Conservation (phyloP, 2,888 invertebrate species). For the Cerastoderma edule region DNA sequence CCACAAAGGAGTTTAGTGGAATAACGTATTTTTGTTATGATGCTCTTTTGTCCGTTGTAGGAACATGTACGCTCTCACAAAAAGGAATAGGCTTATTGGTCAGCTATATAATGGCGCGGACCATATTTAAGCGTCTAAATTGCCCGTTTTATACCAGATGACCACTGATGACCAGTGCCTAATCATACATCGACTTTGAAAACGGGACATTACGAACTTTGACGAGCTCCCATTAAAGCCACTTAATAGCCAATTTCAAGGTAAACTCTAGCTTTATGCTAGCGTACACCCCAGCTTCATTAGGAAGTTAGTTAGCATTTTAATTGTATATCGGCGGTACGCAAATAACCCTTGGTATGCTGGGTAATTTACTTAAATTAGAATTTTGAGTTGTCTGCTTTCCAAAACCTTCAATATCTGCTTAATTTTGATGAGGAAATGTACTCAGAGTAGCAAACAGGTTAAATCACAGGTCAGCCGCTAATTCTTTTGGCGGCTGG, state of each 20-base stretch:
- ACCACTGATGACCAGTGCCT: slow-evolving; percentile 29
- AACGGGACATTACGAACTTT: slow-evolving; percentile 47
- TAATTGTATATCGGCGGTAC: too few species aligned
- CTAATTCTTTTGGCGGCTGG: too few species aligned
- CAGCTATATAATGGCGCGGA: too few species aligned
- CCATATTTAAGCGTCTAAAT: not conserved
- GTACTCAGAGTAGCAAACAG: too few species aligned
- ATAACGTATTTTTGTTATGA: not conserved
- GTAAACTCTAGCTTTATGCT: slow-evolving; percentile 18
- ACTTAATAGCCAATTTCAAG: slow-evolving; percentile 33
- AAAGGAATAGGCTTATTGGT: too few species aligned
- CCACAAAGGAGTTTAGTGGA: not conserved
- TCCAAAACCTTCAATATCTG: not conserved
- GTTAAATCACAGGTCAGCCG: too few species aligned
- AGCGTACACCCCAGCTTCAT: slow-evolving; percentile 11
- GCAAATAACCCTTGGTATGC: too few species aligned
- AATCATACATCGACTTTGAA: slow-evolving; percentile 49
- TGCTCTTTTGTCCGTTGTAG: not conserved
- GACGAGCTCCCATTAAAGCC: slow-evolving; percentile 46
- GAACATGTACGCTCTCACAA: not conserved
- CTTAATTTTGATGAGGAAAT: too few species aligned
- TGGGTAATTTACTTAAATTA: not conserved
- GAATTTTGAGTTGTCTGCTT: too few species aligned
- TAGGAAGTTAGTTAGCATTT: too few species aligned
- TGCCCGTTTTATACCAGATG: slow-evolving; percentile 12